Percentiles rank a stretch among this genome's conserved stretches.
phyloP scores from a whole-genome alignment of 2,888 invertebrate genomes.

The Sepioteuthis lessoniana region DNA sequence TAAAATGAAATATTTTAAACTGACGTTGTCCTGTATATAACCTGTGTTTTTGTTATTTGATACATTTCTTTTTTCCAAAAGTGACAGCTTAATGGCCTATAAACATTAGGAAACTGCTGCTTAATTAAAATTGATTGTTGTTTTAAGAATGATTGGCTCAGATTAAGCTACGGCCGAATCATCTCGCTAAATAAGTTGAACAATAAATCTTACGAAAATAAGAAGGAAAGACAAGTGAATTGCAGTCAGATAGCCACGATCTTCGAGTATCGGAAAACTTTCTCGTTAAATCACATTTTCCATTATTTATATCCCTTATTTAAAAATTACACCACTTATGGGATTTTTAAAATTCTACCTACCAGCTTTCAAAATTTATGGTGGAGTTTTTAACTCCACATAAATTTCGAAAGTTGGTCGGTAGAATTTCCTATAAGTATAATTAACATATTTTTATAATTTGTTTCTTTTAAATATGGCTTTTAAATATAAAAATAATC shows the following conservation, averaged over 20 bases:
- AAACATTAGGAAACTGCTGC: slow-evolving; percentile 13
- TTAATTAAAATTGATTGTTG: slow-evolving; percentile 33
- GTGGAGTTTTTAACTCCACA: too few species aligned
- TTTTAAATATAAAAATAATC: too few species aligned
- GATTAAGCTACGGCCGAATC: background rate
- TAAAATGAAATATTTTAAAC: background rate
- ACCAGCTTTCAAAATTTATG: too few species aligned
- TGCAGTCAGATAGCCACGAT: background rate
- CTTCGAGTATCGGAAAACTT: background rate
- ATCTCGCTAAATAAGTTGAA: background rate
- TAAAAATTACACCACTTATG: background rate
- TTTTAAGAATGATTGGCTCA: slow-evolving; percentile 18
- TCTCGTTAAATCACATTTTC: background rate
- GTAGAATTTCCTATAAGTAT: too few species aligned
- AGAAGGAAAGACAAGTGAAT: background rate
- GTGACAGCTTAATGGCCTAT: slow-evolving; percentile 21
- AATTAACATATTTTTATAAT: too few species aligned
- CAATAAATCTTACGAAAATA: background rate
- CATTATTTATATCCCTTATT: background rate
- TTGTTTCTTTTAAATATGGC: too few species aligned
- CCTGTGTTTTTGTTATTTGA: too few species aligned
- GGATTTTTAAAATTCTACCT: background rate
- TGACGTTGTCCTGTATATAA: background rate
- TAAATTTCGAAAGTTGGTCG: too few species aligned
- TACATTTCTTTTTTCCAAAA: background rate